A percentile compares a stretch with the other conserved stretches of the same genome.
phyloP scores from a whole-genome alignment of 2,888 invertebrate species.

The Drosophila tripunctata region DNA sequence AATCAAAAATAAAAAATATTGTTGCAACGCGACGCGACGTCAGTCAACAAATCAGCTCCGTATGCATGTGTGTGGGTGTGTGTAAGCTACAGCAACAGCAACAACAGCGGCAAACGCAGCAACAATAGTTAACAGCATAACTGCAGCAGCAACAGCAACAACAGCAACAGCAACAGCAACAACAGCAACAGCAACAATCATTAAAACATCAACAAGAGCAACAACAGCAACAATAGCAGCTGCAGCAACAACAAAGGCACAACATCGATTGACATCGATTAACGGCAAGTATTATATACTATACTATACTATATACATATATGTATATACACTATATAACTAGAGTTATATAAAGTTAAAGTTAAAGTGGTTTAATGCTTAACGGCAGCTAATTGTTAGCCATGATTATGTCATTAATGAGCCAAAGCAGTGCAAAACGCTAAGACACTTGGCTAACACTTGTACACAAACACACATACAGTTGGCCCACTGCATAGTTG shows the following conservation, averaged over 20 bases:
- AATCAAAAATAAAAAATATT: background rate
- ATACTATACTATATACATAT: background rate
- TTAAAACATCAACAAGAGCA: conserved; percentile 17
- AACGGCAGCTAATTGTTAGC: conserved; percentile 35
- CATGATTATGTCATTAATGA: conserved; percentile 62
- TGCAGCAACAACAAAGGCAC: conserved; percentile 58
- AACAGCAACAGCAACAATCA: conserved; percentile 26
- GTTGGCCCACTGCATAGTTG: conserved; percentile 30
- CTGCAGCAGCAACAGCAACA: conserved; percentile 24
- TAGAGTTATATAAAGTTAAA: conserved; percentile 8
- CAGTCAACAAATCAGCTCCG: conserved; percentile 37
- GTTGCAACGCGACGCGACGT: conserved; percentile 57
- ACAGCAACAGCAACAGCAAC: conserved; percentile 37
- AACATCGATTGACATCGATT: conserved; percentile 78
- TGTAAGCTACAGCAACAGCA: conserved; percentile 42
- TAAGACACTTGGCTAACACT: conserved; percentile 45
- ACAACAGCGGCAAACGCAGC: conserved; percentile 21
- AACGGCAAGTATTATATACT: conserved; percentile 57
- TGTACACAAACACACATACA: conserved; percentile 18
- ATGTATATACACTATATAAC: background rate
- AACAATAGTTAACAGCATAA: conserved; percentile 35
- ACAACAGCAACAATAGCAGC: conserved; percentile 31
- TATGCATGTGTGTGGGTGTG: conserved; percentile 44
- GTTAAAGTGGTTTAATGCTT: conserved; percentile 6
- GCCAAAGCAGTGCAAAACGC: conserved; percentile 30